Evolutionary conservation across 92 coral and sea anemone genomes (phyloP), one percentile per base, ranked within the genome.

Genomic region (Diadumene lineata): DNA sequence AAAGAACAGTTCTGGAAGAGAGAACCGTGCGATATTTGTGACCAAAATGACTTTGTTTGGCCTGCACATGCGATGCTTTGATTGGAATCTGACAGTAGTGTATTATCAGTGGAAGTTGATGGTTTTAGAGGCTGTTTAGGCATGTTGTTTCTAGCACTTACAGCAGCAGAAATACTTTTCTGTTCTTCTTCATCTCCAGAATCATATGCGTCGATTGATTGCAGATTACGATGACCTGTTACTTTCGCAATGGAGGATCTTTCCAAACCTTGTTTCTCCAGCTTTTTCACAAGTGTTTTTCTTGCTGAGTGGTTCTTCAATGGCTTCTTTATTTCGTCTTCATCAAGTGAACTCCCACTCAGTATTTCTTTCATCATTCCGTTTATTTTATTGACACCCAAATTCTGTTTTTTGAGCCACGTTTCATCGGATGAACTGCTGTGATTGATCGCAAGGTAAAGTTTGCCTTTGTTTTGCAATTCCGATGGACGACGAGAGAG

Each of bases 131-230:
- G n/a, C n/a, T n/a, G n/a, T n/a, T n/a, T n/a, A n/a, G n/a, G n/a
- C n/a, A n/a, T n/a, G 48, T 13, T 38, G 48, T 13, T 38, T 4
- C 48, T 38, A 13, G 48, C 48, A 38, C 13, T 38, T 38, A 38
- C 13, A 38, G 48, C 13, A 38, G 7, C 13, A 4, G 76, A 63
- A 43, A 80, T 69, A 34, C 64, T 22, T 72, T 66, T 43, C 58
- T 82, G 81, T 32, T 82, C 92, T 55, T 72, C 84, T 50, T 77
- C 78, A 19, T 76, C 58, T 17, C 51, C 85, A 22, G 80, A 79
- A 38, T 85, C 77, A 32, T 56, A 79, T 73, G 73, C 74, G 73
- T 85, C 72, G 22, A 79, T 58, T 28, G 89, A 85, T 62, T 85
- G 85, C 11, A 67, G 21, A 28, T 53, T 85, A 56, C 68, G 34